Conservation (phyloP, 1,140 invertebrate genomes). For the Bombus cullumanus region DNA sequence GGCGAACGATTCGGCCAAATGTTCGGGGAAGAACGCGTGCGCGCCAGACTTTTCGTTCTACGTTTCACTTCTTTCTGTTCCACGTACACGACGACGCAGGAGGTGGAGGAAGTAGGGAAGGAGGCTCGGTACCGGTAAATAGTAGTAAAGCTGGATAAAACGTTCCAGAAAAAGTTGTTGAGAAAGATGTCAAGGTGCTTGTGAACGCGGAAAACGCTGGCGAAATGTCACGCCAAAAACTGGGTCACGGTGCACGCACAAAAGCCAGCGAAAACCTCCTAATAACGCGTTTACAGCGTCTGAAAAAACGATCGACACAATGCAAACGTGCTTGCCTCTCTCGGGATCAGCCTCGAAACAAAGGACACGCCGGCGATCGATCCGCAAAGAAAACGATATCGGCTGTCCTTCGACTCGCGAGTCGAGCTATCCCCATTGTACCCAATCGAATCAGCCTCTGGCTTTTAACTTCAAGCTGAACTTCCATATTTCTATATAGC, state of each 20-base stretch:
- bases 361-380: background rate
- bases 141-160: constrained; percentile 32
- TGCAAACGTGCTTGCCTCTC: background rate
- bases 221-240: constrained; percentile 44
- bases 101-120: background rate
- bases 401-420: background rate
- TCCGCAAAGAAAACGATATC: background rate
- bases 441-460: background rate
- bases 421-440: background rate
- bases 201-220: constrained; percentile 39
- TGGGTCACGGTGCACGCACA: constrained; percentile 52
- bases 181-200: constrained; percentile 49
- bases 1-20: background rate
- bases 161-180: constrained; percentile 45
- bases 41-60: background rate
- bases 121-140: constrained; percentile 11
- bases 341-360: background rate
- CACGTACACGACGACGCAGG: background rate
- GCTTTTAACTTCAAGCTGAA: background rate
- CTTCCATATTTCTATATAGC: background rate
- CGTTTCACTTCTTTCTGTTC: background rate
- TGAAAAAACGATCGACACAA: constrained; percentile 4
- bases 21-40: background rate
- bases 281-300: constrained; percentile 29
- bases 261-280: constrained; percentile 39